phyloP scores from a whole-genome alignment of 37 sponge, comb jelly and placozoan species.

The Theonella swinhoei region DNA sequence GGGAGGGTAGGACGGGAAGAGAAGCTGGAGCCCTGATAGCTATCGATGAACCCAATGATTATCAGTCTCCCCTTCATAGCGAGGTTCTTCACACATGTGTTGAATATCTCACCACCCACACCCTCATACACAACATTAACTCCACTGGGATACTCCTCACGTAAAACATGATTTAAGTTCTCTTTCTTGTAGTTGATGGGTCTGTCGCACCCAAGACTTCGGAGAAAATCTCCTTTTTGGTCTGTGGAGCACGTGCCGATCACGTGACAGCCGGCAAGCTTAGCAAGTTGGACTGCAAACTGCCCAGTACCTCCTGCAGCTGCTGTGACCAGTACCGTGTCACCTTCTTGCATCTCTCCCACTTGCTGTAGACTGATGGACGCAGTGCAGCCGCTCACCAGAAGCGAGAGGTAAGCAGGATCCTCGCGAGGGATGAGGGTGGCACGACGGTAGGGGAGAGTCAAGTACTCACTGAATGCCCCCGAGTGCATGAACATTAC shows the following conservation, averaged over 20 bases:
- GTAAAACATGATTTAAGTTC: conserved; percentile 48
- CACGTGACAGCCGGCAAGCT: conserved; percentile 83
- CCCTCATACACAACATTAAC: conserved; percentile 77
- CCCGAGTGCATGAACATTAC: conserved; percentile 49
- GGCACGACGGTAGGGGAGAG: conserved; percentile 38
- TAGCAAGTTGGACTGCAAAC: conserved; percentile 86
- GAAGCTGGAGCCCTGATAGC: conserved; percentile 35
- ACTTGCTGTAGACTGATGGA: conserved; percentile 64
- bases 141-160: conserved; percentile 69
- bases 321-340: conserved; percentile 74
- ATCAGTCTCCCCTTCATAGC: conserved; percentile 68
- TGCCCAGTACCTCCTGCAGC: conserved; percentile 90
- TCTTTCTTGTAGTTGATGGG: conserved; percentile 85
- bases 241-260: conserved; percentile 84
- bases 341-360: conserved; percentile 49
- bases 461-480: conserved; percentile 64
- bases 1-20: conserved; percentile 21
- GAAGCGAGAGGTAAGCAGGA: conserved; percentile 52
- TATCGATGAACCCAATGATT: conserved; percentile 68
- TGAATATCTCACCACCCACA: conserved; percentile 75
- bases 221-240: conserved; percentile 66
- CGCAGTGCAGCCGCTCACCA: conserved; percentile 75
- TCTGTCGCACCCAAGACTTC: conserved; percentile 69
- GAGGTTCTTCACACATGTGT: conserved; percentile 71
- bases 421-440: conserved; percentile 50